Percentiles rank a stretch among this genome's conserved stretches.
These are phyloP conservation scores for Spodoptera litura DNA, from an alignment of 1,140 invertebrate species.

Conservation along the genomic window DNA sequence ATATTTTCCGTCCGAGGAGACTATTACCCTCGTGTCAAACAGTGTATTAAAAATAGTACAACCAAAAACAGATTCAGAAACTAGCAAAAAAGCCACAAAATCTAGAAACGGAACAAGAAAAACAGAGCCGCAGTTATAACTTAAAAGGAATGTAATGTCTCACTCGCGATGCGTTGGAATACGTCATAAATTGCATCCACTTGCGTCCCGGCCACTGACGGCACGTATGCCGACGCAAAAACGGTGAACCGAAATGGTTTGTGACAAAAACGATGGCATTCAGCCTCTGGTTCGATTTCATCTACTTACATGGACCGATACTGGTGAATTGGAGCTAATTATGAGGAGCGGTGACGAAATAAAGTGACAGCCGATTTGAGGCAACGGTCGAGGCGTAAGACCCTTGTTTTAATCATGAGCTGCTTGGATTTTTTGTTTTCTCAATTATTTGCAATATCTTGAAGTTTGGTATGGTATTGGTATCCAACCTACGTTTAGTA, in stretches of 20 bases:
- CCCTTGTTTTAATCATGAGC: too few species aligned
- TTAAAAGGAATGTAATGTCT: conserved; percentile 51
- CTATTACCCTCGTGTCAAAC: too few species aligned
- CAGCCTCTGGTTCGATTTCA: conserved; percentile 52
- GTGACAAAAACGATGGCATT: conserved; percentile 52
- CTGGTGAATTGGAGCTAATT: conserved; percentile 44
- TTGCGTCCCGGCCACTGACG: conserved; percentile 28
- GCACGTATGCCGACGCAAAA: conserved; percentile 48
- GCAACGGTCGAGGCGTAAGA: too few species aligned
- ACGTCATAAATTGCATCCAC: conserved; percentile 44
- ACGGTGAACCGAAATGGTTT: conserved; percentile 44
- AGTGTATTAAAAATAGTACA: too few species aligned
- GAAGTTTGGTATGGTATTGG: too few species aligned
- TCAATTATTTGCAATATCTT: too few species aligned
- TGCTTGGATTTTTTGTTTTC: not conserved
- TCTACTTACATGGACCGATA: conserved; percentile 42
- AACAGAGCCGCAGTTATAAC: conserved; percentile 2
- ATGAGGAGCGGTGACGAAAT: conserved; percentile 32
- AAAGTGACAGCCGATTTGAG: not conserved
- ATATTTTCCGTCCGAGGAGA: too few species aligned
- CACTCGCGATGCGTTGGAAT: conserved; percentile 28
- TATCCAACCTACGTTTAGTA: too few species aligned
- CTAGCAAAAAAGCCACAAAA: not conserved
- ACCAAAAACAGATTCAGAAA: not conserved
- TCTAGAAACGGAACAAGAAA: conserved; percentile 5